These are phyloP conservation scores for Megaceryle torquata DNA, from an alignment of 2,113 vertebrate genomes.

Conservation along the genomic window DNA sequence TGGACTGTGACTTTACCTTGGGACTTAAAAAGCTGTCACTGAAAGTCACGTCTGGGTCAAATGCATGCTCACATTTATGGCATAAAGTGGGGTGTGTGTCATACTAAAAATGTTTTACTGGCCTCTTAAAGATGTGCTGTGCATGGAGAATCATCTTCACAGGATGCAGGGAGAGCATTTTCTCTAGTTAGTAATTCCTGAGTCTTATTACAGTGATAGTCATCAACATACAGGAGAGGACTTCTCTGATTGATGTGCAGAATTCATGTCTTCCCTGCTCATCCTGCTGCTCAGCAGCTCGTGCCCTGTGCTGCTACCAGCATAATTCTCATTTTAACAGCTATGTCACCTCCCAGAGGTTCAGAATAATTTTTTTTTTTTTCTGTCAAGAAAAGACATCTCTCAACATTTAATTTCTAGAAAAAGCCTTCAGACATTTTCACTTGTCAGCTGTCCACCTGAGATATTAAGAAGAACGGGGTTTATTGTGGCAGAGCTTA, in stretches of 20 bases:
- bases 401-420: background rate
- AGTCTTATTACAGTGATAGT: background rate
- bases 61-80: background rate
- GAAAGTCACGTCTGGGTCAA: constrained; percentile 3
- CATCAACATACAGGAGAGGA: background rate
- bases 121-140: background rate
- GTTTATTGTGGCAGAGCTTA: background rate
- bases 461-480: background rate
- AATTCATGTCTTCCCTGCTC: background rate
- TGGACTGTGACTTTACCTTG: background rate
- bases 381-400: background rate
- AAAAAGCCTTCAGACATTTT: background rate
- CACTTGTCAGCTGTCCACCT: background rate
- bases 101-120: constrained; percentile 26
- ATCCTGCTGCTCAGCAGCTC: background rate
- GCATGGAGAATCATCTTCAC: background rate
- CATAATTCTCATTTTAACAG: background rate
- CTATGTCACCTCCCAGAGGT: background rate
- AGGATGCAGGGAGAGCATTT: background rate
- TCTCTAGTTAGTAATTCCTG: constrained; percentile 14
- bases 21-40: constrained; percentile 9
- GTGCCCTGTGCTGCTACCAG: background rate
- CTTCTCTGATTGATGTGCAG: background rate
- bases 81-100: background rate
- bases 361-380: background rate